Percentiles rank a stretch among this genome's conserved stretches.
These are phyloP conservation scores for Zeus faber DNA, from an alignment of 2,113 vertebrate genomes.

Conservation along the genomic window DNA sequence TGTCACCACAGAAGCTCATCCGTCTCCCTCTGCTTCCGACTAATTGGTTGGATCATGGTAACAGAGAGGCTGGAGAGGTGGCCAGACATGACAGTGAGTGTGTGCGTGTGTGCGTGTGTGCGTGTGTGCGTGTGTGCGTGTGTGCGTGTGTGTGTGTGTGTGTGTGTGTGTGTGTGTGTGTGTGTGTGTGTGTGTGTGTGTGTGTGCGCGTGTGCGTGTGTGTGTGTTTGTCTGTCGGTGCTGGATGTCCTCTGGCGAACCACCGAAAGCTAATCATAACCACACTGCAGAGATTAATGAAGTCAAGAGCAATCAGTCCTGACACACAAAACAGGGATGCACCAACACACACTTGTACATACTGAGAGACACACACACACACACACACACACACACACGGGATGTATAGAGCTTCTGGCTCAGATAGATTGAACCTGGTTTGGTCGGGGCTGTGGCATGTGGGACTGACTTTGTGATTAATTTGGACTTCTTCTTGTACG, in stretches of 20 bases:
- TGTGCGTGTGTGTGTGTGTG: constrained; percentile 33
- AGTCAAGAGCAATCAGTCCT: constrained; percentile 72
- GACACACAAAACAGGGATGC: constrained; percentile 61
- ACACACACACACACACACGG: constrained; percentile 20
- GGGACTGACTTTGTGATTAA: constrained; percentile 51
- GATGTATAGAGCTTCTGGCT: constrained; percentile 48
- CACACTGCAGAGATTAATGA: constrained; percentile 75
- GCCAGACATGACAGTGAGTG: constrained; percentile 47
- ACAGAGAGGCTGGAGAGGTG: constrained; percentile 54
- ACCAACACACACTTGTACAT: constrained; percentile 7
- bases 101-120: constrained; percentile 12
- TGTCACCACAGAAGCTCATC: constrained; percentile 24
- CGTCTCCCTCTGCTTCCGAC: constrained; percentile 43
- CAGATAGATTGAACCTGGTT: constrained; percentile 46
- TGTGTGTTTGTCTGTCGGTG: constrained; percentile 29
- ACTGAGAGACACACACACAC: constrained; percentile 25
- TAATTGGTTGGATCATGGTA: constrained; percentile 51
- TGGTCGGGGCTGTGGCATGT: constrained; percentile 50
- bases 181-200: constrained; percentile 6
- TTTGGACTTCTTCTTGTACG: constrained; percentile 46
- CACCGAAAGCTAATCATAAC: constrained; percentile 73
- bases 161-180: constrained; percentile 33
- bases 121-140: constrained; percentile 40
- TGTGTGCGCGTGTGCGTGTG: constrained; percentile 39
- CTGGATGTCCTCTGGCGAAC: constrained; percentile 68